Percentiles rank a stretch among this genome's conserved stretches.
Evolutionary conservation across 2,888 invertebrate species (phyloP).

Genomic region (Dorcus parallelipipedus): DNA sequence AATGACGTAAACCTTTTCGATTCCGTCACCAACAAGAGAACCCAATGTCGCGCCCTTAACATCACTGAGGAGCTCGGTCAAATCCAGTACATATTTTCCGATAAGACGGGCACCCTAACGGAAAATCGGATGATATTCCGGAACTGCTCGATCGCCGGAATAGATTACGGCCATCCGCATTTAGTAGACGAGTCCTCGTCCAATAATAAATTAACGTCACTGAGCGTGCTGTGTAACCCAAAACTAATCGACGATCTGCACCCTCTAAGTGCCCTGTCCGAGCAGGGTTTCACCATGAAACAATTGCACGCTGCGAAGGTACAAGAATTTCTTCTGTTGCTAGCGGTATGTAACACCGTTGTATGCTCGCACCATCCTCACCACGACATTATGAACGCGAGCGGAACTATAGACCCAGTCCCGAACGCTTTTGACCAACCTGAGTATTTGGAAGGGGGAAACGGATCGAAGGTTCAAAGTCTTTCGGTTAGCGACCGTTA

Average conservation of each 20-base stretch:
- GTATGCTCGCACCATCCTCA: constrained; percentile 87
- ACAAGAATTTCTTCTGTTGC: constrained; percentile 83
- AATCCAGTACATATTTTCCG: constrained; percentile 91
- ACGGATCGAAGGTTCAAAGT: constrained; percentile 12
- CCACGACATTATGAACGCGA: constrained; percentile 69
- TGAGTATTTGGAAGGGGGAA: constrained; percentile 12
- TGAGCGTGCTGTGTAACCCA: constrained; percentile 53
- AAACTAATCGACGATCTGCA: constrained; percentile 54
- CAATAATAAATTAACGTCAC: constrained; percentile 49
- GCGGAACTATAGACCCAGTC: constrained; percentile 56
- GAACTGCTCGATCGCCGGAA: constrained; percentile 82
- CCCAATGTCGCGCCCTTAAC: constrained; percentile 91
- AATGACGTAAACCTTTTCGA: constrained; percentile 87
- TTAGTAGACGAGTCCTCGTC: constrained; percentile 59
- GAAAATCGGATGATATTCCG: constrained; percentile 98
- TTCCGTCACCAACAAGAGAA: constrained; percentile 72
- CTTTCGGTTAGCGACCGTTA: constrained; percentile 43
- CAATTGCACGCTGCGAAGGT: constrained; percentile 66
- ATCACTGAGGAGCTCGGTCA: constrained; percentile 98
- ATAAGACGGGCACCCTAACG: constrained; percentile 96
- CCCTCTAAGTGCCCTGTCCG: constrained; percentile 33
- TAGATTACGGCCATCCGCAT: constrained; percentile 83
- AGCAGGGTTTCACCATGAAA: constrained; percentile 32
- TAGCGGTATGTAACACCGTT: constrained; percentile 96
- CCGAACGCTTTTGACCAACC: constrained; percentile 28